Conservation (phyloP, 30 jellyfish, hydroid and myxozoan genomes). For the Aurelia coerulea region DNA sequence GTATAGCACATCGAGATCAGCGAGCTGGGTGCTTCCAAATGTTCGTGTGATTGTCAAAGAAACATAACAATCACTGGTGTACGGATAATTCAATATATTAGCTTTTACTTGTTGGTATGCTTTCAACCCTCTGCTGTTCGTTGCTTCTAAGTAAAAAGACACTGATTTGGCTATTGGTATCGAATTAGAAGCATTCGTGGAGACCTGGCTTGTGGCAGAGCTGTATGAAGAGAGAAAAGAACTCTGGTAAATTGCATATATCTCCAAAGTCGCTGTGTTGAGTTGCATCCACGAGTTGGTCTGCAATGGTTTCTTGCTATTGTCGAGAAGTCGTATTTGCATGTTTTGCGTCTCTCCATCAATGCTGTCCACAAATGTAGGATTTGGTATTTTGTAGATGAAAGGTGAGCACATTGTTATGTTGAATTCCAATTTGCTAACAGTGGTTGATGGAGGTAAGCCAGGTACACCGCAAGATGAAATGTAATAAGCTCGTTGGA, state of each 20-base stretch:
- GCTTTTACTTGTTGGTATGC: constrained; percentile 27
- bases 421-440: constrained; percentile 28
- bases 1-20: constrained; percentile 74
- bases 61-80: constrained; percentile 78
- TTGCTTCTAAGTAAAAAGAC: constrained; percentile 65
- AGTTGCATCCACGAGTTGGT: constrained; percentile 89
- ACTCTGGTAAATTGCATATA: constrained; percentile 75
- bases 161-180: neutral
- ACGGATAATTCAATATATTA: constrained; percentile 63
- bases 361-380: constrained; percentile 71
- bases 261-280: constrained; percentile 79
- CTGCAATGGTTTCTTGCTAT: constrained; percentile 42
- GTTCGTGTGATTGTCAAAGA: constrained; percentile 40
- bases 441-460: constrained; percentile 79
- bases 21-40: constrained; percentile 13
- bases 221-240: constrained; percentile 38
- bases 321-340: constrained; percentile 55
- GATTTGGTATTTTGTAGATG: constrained; percentile 54
- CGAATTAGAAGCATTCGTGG: neutral
- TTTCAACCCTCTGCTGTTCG: constrained; percentile 75
- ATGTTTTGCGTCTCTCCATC: constrained; percentile 78
- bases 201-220: neutral
- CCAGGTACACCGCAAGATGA: constrained; percentile 80
- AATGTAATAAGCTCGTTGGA: constrained; percentile 49
- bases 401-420: constrained; percentile 74